Evolutionary conservation across 1,140 invertebrate species (phyloP).

Genomic region (Halotydeus destructor): DNA sequence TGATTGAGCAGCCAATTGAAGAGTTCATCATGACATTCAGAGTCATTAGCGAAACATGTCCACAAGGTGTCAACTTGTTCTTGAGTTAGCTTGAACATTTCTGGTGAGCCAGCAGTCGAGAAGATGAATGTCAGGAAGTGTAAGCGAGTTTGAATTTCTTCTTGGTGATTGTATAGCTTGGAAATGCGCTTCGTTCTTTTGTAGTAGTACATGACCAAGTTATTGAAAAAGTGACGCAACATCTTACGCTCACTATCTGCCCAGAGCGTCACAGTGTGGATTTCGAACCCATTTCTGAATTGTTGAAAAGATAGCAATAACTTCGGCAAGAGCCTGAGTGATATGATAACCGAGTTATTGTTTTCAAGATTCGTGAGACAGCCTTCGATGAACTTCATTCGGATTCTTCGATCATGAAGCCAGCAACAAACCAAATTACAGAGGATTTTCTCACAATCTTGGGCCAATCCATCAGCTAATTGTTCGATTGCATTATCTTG

Average conservation of each 20-base stretch:
- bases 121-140: constrained; percentile 80
- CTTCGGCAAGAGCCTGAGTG: constrained; percentile 63
- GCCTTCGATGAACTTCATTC: constrained; percentile 83
- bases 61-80: constrained; percentile 75
- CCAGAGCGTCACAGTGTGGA: constrained; percentile 36
- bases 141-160: constrained; percentile 66
- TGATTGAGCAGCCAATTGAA: constrained; percentile 77
- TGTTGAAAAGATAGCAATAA: constrained; percentile 76
- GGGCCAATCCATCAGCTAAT: constrained; percentile 59
- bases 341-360: constrained; percentile 69
- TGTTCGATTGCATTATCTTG: constrained; percentile 72
- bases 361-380: constrained; percentile 70
- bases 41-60: constrained; percentile 63
- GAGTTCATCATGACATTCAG: constrained; percentile 63
- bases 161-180: constrained; percentile 49
- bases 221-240: constrained; percentile 79
- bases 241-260: constrained; percentile 68
- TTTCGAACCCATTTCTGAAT: constrained; percentile 33
- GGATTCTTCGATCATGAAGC: constrained; percentile 60
- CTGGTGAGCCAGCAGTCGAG: constrained; percentile 66
- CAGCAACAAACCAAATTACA: constrained; percentile 64
- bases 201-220: constrained; percentile 30
- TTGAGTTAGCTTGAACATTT: constrained; percentile 54
- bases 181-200: not conserved
- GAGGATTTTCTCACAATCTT: constrained; percentile 74